Conservation (phyloP, 2,888 invertebrate species). For the Eilema caniola region DNA sequence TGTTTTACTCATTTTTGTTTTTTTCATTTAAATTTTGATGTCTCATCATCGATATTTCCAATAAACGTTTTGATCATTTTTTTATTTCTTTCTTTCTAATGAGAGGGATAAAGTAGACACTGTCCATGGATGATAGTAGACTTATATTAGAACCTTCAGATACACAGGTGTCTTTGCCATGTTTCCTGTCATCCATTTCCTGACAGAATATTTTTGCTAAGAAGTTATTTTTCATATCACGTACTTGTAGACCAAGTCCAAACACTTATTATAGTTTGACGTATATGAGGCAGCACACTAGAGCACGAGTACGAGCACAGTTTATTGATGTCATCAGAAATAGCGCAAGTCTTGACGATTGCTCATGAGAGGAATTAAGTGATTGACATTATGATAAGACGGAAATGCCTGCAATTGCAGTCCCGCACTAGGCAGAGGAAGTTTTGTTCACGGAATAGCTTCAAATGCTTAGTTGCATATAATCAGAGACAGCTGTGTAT, state of each 20-base stretch:
- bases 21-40: constrained; percentile 2
- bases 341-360: neutral
- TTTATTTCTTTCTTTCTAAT: constrained; percentile 11
- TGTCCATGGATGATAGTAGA: neutral
- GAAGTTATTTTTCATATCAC: neutral
- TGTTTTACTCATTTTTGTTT: constrained; percentile 2
- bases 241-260: constrained; percentile 11
- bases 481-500: too few species aligned
- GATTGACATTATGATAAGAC: neutral
- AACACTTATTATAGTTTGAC: neutral
- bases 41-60: constrained; percentile 4
- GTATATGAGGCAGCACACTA: neutral
- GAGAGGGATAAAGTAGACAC: neutral
- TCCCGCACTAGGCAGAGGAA: neutral
- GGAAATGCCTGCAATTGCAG: neutral
- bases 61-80: constrained; percentile 12
- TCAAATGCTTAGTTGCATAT: too few species aligned
- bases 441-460: too few species aligned
- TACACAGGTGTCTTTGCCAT: neutral
- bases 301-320: too few species aligned
- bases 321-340: too few species aligned
- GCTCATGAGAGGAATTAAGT: neutral
- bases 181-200: neutral
- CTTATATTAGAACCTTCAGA: neutral
- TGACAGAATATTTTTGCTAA: neutral